Percentiles rank a stretch among this genome's conserved stretches.
These are phyloP conservation scores for Corythornis leucogaster DNA, from an alignment of 2,797 vertebrate species.

Conservation along the genomic window DNA sequence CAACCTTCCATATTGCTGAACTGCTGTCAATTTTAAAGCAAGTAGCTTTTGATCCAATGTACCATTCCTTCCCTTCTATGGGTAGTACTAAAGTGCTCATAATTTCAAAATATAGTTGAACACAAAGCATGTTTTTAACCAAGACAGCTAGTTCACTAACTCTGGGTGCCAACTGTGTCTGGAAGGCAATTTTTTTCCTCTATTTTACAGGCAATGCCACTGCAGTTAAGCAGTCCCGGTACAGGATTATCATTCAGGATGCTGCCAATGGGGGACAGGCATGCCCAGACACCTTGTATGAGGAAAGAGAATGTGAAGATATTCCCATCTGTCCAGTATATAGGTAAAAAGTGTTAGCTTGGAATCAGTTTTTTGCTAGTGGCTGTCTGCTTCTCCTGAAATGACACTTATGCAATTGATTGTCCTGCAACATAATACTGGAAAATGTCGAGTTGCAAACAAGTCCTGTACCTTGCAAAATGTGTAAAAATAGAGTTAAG, in stretches of 20 bases:
- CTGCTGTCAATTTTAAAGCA: neutral
- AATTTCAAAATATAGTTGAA: neutral
- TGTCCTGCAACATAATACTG: neutral
- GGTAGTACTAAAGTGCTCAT: neutral
- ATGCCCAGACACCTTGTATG: constrained; percentile 94
- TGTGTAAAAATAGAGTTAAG: neutral
- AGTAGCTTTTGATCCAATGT: neutral
- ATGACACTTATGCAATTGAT: accelerated
- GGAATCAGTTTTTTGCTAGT: neutral
- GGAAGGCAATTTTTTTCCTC: neutral
- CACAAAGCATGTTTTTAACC: neutral
- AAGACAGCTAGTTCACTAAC: neutral
- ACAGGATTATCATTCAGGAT: constrained; percentile 88
- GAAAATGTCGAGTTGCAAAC: neutral
- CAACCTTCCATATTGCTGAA: neutral
- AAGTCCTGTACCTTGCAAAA: neutral
- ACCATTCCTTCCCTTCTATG: neutral
- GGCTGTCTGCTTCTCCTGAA: neutral
- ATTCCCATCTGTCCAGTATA: constrained; percentile 85
- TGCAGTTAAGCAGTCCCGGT: constrained; percentile 86
- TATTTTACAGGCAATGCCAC: constrained; percentile 84
- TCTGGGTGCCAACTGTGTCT: neutral
- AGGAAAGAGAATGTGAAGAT: constrained; percentile 94
- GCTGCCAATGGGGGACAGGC: constrained; percentile 87
- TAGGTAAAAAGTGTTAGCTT: constrained; percentile 77